Evolutionary conservation across 2,113 vertebrate genomes (phyloP).

Genomic region (Amazona vittata): DNA sequence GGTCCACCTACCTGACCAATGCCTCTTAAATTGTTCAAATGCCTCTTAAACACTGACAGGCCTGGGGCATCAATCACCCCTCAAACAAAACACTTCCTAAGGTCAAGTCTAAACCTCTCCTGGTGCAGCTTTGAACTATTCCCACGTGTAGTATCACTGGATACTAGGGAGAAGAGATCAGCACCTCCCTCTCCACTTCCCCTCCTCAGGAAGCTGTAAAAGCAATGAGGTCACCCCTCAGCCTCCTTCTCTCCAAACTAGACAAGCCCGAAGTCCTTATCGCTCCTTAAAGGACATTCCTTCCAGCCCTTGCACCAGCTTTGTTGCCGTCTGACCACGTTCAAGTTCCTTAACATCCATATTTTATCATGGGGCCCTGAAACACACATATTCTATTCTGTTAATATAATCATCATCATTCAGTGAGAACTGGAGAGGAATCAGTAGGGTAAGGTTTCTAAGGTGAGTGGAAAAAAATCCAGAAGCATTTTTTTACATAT

Average conservation of each 20-base stretch:
- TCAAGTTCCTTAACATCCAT: background rate
- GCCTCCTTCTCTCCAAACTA: background rate
- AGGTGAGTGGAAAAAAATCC: background rate
- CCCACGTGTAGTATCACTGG: rapidly evolving
- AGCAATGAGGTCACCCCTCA: background rate
- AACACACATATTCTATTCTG: background rate
- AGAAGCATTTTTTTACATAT: background rate
- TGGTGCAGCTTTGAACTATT: background rate
- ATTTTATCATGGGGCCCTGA: background rate
- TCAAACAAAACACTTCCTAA: background rate
- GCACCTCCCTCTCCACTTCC: background rate
- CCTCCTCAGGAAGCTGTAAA: background rate
- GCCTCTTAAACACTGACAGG: background rate
- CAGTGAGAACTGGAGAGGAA: background rate
- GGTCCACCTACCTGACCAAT: background rate
- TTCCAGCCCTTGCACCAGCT: background rate
- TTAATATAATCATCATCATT: background rate
- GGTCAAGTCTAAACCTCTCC: background rate
- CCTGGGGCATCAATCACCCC: background rate
- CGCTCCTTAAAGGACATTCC: background rate
- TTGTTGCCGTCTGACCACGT: background rate
- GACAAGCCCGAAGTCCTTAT: background rate
- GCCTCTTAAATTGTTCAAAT: background rate
- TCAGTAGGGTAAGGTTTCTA: background rate
- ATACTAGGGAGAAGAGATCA: background rate